Base-by-base conservation (phyloP, 2,113 vertebrate species). In the Aspiorhynchus laticeps region DNA sequence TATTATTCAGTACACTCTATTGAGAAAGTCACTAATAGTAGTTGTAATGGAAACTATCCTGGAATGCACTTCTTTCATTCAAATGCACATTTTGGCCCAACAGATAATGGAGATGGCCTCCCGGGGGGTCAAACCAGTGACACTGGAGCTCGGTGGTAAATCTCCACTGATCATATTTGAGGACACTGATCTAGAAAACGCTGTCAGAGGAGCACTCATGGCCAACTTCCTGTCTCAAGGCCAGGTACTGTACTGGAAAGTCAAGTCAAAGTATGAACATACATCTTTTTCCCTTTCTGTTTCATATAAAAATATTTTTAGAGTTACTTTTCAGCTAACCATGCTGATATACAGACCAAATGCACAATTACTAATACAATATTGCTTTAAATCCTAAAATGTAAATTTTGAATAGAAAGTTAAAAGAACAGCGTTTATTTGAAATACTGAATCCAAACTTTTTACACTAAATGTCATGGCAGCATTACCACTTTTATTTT, bases 211-310 rank as follows among this genome's bases (percentile, higher is more conserved):
- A 74, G 97, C 98, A 0, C 95, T 99, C 82, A 96, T 98, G 97
- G 98, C 98, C 85, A 99, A 99, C 91, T 99, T 99, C 89, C 95
- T 99, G 11, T 96, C 97, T 0, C 98, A 99, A 89, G 98, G 98
- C 0, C 96, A 99, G 97, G 98, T 99, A 88, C 36, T 81, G 69
- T 7, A n/a, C 85, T 31, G 7, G 4, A 76, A 84, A 65, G 19
- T 28, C 75, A 78, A 78, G 43, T 28, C 26, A 15, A 77, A 77
- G 26, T 56, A 26, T 75, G 2, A 15, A 46, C 36, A n/a, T n/a
- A 1, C 73, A 33, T 41, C 26, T 4, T 75, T 71, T 21, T 71
- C 2, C 17, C 0, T 10, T 21, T 69, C 7, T 14, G 67, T 15
- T 65, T 31, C 5, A 31, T 65, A 15, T 71, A 31, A 71, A 36